Conservation (phyloP, 2,113 vertebrate species). For the Sporophila hypoxantha region DNA sequence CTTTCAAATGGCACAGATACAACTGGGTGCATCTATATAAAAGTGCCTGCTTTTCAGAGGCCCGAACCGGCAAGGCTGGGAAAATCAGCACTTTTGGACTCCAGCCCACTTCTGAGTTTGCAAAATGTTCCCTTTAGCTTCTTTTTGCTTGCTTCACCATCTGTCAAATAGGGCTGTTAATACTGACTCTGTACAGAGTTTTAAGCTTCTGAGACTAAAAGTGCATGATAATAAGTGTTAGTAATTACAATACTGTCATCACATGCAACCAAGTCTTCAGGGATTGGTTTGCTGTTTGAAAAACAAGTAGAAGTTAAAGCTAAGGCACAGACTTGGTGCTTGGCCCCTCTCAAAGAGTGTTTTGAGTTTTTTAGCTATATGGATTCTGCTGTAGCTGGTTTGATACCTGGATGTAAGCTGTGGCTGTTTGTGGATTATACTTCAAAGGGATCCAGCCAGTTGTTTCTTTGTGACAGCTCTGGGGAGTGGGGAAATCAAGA, state of each 20-base stretch:
- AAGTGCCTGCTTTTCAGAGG: not conserved
- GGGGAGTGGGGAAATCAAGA: not conserved
- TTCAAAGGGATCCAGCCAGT: not conserved
- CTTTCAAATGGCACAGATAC: not conserved
- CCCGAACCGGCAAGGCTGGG: not conserved
- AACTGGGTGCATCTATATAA: not conserved
- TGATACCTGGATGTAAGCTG: not conserved
- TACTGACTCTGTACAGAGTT: slow-evolving; percentile 17
- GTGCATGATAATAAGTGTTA: slow-evolving; percentile 2
- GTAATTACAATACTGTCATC: not conserved
- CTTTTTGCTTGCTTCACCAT: slow-evolving; percentile 32
- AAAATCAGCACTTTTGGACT: slow-evolving; percentile 33
- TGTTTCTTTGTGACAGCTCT: not conserved
- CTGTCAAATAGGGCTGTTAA: slow-evolving; percentile 33
- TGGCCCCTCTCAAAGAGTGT: not conserved
- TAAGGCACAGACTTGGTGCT: not conserved
- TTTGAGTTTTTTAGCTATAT: rapidly evolving
- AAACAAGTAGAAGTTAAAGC: not conserved
- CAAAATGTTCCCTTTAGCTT: slow-evolving; percentile 28
- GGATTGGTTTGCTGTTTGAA: not conserved
- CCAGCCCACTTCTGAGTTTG: slow-evolving; percentile 30
- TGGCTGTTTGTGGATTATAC: not conserved
- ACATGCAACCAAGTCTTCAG: not conserved
- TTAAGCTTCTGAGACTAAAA: slow-evolving; percentile 21
- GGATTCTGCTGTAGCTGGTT: not conserved